phyloP scores from a whole-genome alignment of 2,113 vertebrate genomes.

The Cyanoramphus novaezelandiae region DNA sequence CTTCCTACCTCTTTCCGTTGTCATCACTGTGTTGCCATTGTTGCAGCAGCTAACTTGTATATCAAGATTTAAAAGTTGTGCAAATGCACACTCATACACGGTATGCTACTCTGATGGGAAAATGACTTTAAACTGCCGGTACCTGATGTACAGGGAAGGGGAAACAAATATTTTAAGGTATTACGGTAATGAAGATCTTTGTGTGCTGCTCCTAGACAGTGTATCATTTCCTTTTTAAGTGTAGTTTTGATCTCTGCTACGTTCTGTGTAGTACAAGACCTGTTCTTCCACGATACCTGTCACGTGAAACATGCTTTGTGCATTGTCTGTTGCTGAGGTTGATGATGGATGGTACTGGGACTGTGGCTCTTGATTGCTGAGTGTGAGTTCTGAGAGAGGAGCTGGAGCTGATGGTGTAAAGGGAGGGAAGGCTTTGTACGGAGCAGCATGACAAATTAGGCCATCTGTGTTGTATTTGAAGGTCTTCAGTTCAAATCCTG shows the following conservation, averaged over 20 bases:
- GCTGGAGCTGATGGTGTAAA: background rate
- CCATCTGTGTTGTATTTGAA: slow-evolving; percentile 36
- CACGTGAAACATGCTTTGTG: background rate
- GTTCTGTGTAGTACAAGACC: background rate
- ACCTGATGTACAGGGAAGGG: background rate
- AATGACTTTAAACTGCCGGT: background rate
- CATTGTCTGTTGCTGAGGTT: background rate
- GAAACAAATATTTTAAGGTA: background rate
- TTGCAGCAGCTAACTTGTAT: background rate
- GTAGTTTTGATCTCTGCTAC: background rate
- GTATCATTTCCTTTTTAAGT: background rate
- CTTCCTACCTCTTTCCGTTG: background rate
- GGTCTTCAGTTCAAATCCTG: slow-evolving; percentile 20
- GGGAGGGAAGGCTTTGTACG: background rate
- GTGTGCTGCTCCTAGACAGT: background rate
- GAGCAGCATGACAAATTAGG: background rate
- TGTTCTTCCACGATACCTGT: fast-evolving
- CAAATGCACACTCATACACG: fast-evolving
- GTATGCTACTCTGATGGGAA: background rate
- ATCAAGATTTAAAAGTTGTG: background rate
- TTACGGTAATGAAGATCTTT: background rate
- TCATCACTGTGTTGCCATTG: background rate
- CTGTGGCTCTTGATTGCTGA: background rate
- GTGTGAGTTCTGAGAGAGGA: background rate
- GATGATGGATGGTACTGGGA: background rate